These are phyloP conservation scores for Heliothis peltigera DNA, from an alignment of 2,888 invertebrate genomes.

Conservation along the genomic window DNA sequence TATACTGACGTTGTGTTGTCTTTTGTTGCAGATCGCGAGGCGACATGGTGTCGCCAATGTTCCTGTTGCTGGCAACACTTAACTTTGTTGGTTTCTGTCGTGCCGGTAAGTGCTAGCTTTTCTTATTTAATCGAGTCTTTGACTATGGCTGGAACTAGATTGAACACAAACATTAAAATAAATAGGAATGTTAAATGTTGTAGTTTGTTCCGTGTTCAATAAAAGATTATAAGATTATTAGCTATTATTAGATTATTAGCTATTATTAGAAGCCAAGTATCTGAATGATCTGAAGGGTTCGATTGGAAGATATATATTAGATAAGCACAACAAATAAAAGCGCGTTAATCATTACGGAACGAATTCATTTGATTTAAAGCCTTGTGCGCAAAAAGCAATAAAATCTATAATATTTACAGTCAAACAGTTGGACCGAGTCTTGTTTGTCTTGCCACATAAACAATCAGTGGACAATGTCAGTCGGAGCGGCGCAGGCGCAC, in stretches of 20 bases:
- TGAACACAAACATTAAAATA: too few species aligned
- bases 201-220: too few species aligned
- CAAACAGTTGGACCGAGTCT: slow-evolving; percentile 20
- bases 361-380: slow-evolving; percentile 37
- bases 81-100: slow-evolving; percentile 63
- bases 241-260: too few species aligned
- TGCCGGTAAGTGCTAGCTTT: slow-evolving; percentile 71
- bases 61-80: slow-evolving; percentile 67
- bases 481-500: slow-evolving; percentile 14
- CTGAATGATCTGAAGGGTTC: too few species aligned
- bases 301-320: too few species aligned
- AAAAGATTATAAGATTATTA: too few species aligned
- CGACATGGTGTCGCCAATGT: slow-evolving; percentile 75
- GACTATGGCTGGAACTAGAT: too few species aligned
- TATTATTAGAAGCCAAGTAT: too few species aligned
- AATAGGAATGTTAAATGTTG: too few species aligned
- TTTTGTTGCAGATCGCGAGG: slow-evolving; percentile 74
- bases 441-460: slow-evolving; percentile 49
- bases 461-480: slow-evolving; percentile 28
- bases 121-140: neutral
- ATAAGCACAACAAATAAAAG: neutral
- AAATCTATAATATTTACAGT: slow-evolving; percentile 38
- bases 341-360: slow-evolving; percentile 30
- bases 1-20: slow-evolving; percentile 16
- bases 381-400: slow-evolving; percentile 45